These are phyloP conservation scores for Corydoras maculifer DNA, from an alignment of 2,113 vertebrate species.

Conservation along the genomic window DNA sequence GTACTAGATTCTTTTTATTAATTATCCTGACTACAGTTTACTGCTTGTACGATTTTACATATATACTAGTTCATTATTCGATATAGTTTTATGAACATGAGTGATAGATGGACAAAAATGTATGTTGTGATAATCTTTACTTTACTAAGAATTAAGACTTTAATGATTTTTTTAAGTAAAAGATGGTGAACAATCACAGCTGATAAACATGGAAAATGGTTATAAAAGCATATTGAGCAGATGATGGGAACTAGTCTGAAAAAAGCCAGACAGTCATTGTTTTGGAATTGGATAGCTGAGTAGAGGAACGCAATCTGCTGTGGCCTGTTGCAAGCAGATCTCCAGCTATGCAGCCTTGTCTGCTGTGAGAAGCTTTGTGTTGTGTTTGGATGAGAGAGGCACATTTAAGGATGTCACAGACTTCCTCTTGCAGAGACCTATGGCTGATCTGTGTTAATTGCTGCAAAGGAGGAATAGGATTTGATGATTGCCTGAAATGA, in stretches of 20 bases:
- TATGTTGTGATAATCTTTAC: too few relatives aligned
- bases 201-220: too few relatives aligned
- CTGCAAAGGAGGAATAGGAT: conserved; percentile 5
- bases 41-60: too few relatives aligned
- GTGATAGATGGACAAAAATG: too few relatives aligned
- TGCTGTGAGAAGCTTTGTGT: background rate
- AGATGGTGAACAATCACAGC: too few relatives aligned
- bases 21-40: too few relatives aligned
- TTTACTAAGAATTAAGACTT: too few relatives aligned
- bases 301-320: conserved; percentile 19
- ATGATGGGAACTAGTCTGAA: conserved; percentile 10
- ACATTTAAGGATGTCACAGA: conserved; percentile 10
- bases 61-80: too few relatives aligned
- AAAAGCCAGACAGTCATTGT: background rate
- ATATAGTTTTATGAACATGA: too few relatives aligned
- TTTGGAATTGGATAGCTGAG: background rate
- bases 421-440: background rate
- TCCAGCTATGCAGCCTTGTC: background rate
- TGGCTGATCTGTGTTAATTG: conserved; percentile 16
- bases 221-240: background rate
- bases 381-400: conserved; percentile 1
- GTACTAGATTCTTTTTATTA: too few relatives aligned
- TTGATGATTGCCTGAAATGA: conserved; percentile 1
- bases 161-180: too few relatives aligned
- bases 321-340: conserved; percentile 16